Conservation (phyloP, 1,140 invertebrate genomes). For the Sarcophaga bullata region DNA sequence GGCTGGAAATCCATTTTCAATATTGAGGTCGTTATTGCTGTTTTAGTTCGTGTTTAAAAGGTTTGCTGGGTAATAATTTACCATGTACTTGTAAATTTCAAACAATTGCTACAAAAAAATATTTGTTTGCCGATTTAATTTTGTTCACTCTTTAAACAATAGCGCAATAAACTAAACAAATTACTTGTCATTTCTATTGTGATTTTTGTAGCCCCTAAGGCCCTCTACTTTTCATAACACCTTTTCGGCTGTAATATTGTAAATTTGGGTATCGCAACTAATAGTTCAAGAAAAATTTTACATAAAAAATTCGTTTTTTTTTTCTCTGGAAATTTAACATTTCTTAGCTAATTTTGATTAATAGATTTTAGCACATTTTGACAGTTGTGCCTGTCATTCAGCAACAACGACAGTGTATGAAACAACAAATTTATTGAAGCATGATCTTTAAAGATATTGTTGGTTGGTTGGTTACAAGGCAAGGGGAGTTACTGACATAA, state of each 20-base stretch:
- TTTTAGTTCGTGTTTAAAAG: too few species aligned
- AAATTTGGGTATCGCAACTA: too few species aligned
- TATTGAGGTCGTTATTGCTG: too few species aligned
- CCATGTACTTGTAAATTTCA: too few species aligned
- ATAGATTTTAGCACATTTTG: constrained; percentile 46
- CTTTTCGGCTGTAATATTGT: background rate
- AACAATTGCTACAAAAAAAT: too few species aligned
- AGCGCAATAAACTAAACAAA: background rate
- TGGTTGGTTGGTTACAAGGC: background rate
- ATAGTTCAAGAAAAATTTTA: too few species aligned
- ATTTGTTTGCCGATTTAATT: too few species aligned
- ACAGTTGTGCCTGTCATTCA: constrained; percentile 44
- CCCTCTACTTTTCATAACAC: background rate
- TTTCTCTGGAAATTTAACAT: background rate
- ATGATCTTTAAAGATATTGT: background rate
- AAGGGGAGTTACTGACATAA: background rate
- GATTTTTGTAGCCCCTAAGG: background rate
- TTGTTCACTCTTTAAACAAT: too few species aligned
- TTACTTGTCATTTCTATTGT: constrained; percentile 4
- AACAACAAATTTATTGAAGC: background rate
- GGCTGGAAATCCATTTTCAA: too few species aligned
- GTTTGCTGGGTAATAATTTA: too few species aligned
- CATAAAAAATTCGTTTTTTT: background rate
- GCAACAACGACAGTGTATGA: background rate
- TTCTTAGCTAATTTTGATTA: constrained; percentile 45